phyloP scores from a whole-genome alignment of 2,888 invertebrate species.

The Smittia aterrima region DNA sequence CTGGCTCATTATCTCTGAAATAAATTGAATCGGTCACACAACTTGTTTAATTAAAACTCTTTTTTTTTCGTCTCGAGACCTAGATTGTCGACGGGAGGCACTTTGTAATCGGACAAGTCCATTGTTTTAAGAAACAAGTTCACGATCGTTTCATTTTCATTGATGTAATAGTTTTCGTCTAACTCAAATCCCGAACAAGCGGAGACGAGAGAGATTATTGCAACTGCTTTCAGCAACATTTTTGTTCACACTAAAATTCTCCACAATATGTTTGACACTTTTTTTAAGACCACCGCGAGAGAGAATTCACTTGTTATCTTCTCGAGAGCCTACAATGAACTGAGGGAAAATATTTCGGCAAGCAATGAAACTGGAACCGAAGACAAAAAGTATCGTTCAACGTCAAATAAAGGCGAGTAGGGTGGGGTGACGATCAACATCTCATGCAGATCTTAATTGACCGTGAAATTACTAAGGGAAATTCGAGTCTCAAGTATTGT shows the following conservation, averaged over 20 bases:
- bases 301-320: too few species aligned
- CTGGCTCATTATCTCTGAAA: slow-evolving; percentile 40
- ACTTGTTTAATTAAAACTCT: background rate
- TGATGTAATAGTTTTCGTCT: background rate
- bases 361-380: too few species aligned
- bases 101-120: background rate
- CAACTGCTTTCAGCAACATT: too few species aligned
- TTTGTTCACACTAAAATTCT: too few species aligned
- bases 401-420: too few species aligned
- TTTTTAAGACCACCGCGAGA: background rate
- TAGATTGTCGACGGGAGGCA: slow-evolving; percentile 9
- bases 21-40: background rate
- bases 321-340: too few species aligned
- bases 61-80: background rate
- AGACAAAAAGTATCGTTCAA: background rate
- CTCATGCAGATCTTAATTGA: too few species aligned
- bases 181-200: background rate
- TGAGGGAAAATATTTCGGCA: too few species aligned
- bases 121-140: background rate
- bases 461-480: background rate
- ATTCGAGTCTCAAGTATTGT: too few species aligned
- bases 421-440: too few species aligned
- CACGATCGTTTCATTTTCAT: slow-evolving; percentile 4
- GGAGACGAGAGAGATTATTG: background rate
- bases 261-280: too few species aligned